These are phyloP conservation scores for Agonopterix alstromeriana DNA, from an alignment of 2,888 invertebrate genomes.

Conservation along the genomic window DNA sequence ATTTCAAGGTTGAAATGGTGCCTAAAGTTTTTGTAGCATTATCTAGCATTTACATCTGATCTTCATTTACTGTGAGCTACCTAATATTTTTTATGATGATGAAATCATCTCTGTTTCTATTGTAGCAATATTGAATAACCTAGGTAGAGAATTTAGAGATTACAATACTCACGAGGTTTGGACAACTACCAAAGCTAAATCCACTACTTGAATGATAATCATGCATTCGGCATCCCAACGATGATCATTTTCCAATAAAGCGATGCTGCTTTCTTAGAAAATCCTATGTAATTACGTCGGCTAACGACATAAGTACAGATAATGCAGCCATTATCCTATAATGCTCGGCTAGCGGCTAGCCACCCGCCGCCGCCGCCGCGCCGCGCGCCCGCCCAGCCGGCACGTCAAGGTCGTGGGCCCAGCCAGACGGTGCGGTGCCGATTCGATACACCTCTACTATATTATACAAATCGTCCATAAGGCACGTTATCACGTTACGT, in stretches of 20 bases:
- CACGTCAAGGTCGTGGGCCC: constrained; percentile 11
- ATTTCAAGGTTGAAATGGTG: no score
- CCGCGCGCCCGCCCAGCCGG: background rate
- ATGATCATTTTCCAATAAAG: background rate
- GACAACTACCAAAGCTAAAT: no score
- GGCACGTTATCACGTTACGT: background rate
- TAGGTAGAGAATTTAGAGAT: no score
- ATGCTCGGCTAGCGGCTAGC: constrained; percentile 9
- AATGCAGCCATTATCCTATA: constrained; percentile 20
- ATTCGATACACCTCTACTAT: constrained; percentile 4
- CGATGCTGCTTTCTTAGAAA: background rate
- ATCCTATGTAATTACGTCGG: constrained; percentile 7
- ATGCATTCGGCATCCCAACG: no score
- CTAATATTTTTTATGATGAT: no score
- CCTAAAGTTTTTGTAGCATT: no score
- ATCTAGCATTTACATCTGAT: no score
- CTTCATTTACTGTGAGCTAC: no score
- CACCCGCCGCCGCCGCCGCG: background rate
- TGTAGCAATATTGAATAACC: no score
- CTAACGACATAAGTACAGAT: constrained; percentile 19
- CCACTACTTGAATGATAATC: no score
- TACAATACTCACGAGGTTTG: no score
- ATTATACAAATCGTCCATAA: background rate
- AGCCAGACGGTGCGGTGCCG: constrained; percentile 19
- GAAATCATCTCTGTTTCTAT: no score